These are phyloP conservation scores for Bucco capensis DNA, from an alignment of 2,113 vertebrate genomes.

Conservation along the genomic window DNA sequence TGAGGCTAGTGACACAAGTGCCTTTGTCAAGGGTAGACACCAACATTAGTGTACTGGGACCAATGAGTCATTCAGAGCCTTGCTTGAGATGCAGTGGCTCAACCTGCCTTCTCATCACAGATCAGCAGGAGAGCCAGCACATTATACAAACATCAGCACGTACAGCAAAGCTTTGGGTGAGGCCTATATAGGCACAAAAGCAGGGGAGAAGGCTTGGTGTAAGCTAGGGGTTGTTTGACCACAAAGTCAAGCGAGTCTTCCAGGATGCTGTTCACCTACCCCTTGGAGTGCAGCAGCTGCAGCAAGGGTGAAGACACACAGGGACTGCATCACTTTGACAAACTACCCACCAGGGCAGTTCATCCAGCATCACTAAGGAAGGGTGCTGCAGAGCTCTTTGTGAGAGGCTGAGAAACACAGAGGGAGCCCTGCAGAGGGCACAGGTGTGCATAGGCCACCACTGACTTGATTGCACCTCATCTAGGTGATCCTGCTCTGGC, in stretches of 20 bases:
- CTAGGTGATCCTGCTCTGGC: too few species aligned
- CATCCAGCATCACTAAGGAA: background rate
- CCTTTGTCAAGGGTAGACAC: background rate
- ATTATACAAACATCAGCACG: background rate
- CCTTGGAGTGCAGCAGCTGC: background rate
- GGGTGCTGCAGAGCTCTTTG: fast-evolving
- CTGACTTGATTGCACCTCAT: too few species aligned
- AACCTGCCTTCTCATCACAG: background rate
- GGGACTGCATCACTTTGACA: too few species aligned
- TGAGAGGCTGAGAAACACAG: fast-evolving
- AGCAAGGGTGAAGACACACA: fast-evolving
- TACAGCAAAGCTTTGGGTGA: background rate
- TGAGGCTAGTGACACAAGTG: background rate
- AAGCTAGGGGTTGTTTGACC: background rate
- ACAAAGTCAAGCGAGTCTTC: fast-evolving
- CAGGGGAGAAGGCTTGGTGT: background rate
- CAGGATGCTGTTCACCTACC: fast-evolving
- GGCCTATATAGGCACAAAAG: background rate
- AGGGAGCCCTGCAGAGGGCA: background rate
- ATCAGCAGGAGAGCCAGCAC: background rate
- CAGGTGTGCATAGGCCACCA: too few species aligned
- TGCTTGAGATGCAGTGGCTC: background rate
- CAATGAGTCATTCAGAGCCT: background rate
- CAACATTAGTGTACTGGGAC: background rate
- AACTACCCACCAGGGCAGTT: background rate